Conservation (phyloP, 2,113 vertebrate species). For the Vulpes ferrilata region DNA sequence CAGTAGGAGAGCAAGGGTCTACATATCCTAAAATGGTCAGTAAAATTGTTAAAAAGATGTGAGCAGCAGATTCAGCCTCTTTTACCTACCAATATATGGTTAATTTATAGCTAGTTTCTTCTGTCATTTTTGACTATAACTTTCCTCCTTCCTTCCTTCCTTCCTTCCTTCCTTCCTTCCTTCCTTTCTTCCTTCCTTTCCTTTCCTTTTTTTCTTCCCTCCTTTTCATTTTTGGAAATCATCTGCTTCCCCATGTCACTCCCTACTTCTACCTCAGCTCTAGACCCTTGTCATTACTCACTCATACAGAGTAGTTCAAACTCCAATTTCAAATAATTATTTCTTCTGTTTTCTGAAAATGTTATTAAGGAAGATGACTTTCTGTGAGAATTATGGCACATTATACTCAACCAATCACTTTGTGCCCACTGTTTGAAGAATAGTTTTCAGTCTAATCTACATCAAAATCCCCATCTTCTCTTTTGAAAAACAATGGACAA, state of each 20-base stretch:
- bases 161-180: not conserved
- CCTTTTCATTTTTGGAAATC: not conserved
- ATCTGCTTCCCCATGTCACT: not conserved
- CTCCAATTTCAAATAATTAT: not conserved
- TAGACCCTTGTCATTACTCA: not conserved
- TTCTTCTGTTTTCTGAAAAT: not conserved
- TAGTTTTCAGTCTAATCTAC: not conserved
- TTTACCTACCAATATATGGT: not conserved
- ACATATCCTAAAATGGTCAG: not conserved
- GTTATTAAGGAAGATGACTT: not conserved
- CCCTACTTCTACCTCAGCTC: not conserved
- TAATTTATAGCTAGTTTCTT: not conserved
- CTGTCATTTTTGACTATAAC: not conserved
- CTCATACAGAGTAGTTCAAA: not conserved
- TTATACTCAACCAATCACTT: not conserved
- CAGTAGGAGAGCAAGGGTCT: not conserved
- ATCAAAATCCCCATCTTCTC: not conserved
- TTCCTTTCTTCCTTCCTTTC: no score
- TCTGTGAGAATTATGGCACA: not conserved
- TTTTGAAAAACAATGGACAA: not conserved
- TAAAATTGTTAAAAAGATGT: not conserved
- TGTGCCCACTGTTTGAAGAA: not conserved
- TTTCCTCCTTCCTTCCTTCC: not conserved
- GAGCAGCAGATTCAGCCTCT: not conserved
- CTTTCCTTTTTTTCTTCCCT: not conserved